These are phyloP conservation scores for Eristalis arbustorum DNA, from an alignment of 2,888 invertebrate genomes.

Conservation along the genomic window DNA sequence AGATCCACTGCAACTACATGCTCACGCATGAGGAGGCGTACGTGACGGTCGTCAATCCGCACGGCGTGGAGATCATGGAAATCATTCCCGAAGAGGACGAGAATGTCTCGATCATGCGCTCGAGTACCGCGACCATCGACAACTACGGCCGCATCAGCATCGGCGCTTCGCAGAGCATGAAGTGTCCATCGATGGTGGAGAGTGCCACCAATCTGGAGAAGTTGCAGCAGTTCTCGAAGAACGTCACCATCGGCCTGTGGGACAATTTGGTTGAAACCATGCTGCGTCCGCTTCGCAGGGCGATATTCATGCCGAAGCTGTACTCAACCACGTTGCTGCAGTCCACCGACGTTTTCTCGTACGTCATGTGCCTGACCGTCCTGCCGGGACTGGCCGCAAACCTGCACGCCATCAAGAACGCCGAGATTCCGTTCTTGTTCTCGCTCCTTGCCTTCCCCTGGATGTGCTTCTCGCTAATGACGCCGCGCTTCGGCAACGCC, in stretches of 20 bases:
- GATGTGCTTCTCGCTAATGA: conserved; percentile 80
- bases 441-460: conserved; percentile 80
- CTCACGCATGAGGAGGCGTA: conserved; percentile 77
- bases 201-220: conserved; percentile 71
- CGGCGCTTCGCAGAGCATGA: conserved; percentile 73
- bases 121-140: conserved; percentile 78
- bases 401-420: conserved; percentile 79
- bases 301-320: conserved; percentile 77
- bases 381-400: conserved; percentile 78
- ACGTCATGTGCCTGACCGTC: conserved; percentile 80
- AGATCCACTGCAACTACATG: conserved; percentile 77
- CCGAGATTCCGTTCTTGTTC: conserved; percentile 79
- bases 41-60: conserved; percentile 78
- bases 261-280: conserved; percentile 77
- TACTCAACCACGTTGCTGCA: conserved; percentile 78
- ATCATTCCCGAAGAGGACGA: conserved; percentile 80
- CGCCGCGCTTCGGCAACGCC: conserved; percentile 78
- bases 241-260: conserved; percentile 76
- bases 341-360: conserved; percentile 79
- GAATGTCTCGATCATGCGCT: conserved; percentile 77
- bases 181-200: conserved; percentile 72
- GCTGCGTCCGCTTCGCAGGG: conserved; percentile 76
- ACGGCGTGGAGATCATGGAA: conserved; percentile 80
- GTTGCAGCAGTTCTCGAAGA: conserved; percentile 77
- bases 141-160: conserved; percentile 74